Evolutionary conservation across 2,888 invertebrate genomes (phyloP), one percentile per base, ranked within the genome.

Genomic region (Lasioglossum marginatum): DNA sequence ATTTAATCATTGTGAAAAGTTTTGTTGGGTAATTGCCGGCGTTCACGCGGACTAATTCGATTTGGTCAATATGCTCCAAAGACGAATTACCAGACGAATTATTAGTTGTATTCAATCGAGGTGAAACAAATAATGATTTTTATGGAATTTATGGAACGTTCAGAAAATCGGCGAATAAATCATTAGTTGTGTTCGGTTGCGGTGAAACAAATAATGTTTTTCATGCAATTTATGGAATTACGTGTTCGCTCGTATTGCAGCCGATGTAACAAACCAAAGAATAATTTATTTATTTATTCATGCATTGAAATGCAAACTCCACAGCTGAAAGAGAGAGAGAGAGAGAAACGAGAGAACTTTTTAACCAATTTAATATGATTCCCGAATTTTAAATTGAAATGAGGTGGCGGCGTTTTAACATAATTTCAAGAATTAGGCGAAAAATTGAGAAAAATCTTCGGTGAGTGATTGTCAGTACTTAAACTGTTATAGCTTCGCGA

Each of bases 201-300:
- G 63, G 6, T 16, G 16, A 2, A 6, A 31, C 63, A 31, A 63
- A 31, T 31, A 16, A 31, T 31, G 31, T 31, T 63, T 63, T n/a
- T 6, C 31, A 6, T 6, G 31, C 31, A 31, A 27, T 63, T 63
- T 63, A 63, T 63, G 63, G 27, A 16, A 63, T 63, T 63, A 16
- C 6, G 31, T 31, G 6, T 63, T 31, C 0, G 31, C 16, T 63
- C n/a, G 31, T 63, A 16, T 27, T 16, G 63, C 63, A 0, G 63
- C 31, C 16, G 63, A 27, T 63, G 31, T 31, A 63, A 63, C 63
- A 31, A 31, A 16, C 63, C 63, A 16, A 16, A 6, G 63, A 31
- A 63, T 63, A 63, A 63, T 63, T 63, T 31, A 63, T 63, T 63
- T 63, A 63, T 63, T 63, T 63, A 63, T 63, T 63, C 63, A 31